Base-by-base conservation (phyloP, 2,797 vertebrate species). In the Acrocephalus scirpaceus region DNA sequence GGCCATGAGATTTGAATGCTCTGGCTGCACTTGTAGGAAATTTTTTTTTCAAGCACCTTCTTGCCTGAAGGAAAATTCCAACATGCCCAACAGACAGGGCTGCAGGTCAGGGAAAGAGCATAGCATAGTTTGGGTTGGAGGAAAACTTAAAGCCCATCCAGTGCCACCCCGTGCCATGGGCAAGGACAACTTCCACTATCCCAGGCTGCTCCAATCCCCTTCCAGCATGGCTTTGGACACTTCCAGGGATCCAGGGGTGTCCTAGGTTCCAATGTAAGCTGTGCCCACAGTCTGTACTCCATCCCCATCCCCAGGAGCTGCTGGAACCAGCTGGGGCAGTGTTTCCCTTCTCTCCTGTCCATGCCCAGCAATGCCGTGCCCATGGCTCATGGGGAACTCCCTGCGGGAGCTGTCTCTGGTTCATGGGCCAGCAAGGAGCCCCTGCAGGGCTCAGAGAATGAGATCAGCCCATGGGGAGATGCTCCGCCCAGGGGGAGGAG, bases 171-270 rank as follows among this genome's bases (percentile, higher is more conserved):
- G 5, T 72, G 22, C 42, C 0, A 7, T 7, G 23, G 30, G 9
- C 32, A 71, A 11, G 23, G 20, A 45, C 25, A 57, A 2, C 7
- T 64, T 1, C 64, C 32, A 30, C 3, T 11, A 0, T 16, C 9
- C 64, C 71, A 82, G 42, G 26, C 0, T 29, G 60, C 53, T 66
- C 56, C 48, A 17, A n/a, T 12, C 10, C 22, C 42, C 0, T 0
- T 10, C 40, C 17, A 47, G 2, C 22, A 62, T 48, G 34, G 30
- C 34, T 7, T 56, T 48, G 56, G 32, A 1, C 32, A 38, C 42
- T 57, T 0, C 23, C 57, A 89, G 56, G 64, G 42, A 29, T 70
- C 8, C 54, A 51, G 64, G 36, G 36, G 36, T 36, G 36, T 36
- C 36, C 36, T 36, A 36, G 36, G 36, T 36, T 36, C 9, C 36